phyloP scores from a whole-genome alignment of 2,888 invertebrate genomes.

The Yponomeuta cagnagella region DNA sequence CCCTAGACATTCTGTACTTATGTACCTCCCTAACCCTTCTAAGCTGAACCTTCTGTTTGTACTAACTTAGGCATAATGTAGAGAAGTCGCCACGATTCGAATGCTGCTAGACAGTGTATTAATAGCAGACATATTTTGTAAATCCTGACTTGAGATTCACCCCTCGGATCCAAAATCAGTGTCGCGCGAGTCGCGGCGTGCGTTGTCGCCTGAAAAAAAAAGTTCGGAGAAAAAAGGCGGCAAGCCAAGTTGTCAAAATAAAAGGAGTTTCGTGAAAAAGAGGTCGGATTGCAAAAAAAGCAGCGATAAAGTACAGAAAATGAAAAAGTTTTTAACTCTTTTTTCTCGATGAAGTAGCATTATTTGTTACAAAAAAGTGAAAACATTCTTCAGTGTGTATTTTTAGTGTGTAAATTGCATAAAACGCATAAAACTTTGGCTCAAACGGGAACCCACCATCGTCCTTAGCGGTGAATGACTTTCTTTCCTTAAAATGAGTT shows the following conservation, averaged over 20 bases:
- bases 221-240: conserved; percentile 22
- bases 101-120: conserved; percentile 63
- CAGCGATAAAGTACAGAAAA: too few relatives aligned
- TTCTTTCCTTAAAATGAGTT: conserved; percentile 43
- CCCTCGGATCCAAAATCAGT: conserved; percentile 60
- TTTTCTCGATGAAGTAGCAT: too few relatives aligned
- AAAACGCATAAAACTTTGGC: conserved; percentile 18
- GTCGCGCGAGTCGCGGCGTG: conserved; percentile 50
- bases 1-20: too few relatives aligned
- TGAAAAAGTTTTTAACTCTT: too few relatives aligned
- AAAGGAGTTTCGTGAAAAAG: not conserved
- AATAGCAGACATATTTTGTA: conserved; percentile 67
- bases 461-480: not conserved
- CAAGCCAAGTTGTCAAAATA: conserved; percentile 32
- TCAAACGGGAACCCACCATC: too few relatives aligned
- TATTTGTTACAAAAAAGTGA: too few relatives aligned
- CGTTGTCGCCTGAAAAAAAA: conserved; percentile 52
- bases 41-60: not conserved
- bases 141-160: conserved; percentile 56
- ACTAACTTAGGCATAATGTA: not conserved
- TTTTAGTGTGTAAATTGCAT: conserved; percentile 4
- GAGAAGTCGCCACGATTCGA: conserved; percentile 27
- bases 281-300: too few relatives aligned
- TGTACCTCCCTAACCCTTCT: not conserved
- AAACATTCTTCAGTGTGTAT: too few relatives aligned